Evolutionary conservation across 2,888 invertebrate genomes (phyloP), one percentile per base, ranked within the genome.

Genomic region (Drosophila meridionalis): DNA sequence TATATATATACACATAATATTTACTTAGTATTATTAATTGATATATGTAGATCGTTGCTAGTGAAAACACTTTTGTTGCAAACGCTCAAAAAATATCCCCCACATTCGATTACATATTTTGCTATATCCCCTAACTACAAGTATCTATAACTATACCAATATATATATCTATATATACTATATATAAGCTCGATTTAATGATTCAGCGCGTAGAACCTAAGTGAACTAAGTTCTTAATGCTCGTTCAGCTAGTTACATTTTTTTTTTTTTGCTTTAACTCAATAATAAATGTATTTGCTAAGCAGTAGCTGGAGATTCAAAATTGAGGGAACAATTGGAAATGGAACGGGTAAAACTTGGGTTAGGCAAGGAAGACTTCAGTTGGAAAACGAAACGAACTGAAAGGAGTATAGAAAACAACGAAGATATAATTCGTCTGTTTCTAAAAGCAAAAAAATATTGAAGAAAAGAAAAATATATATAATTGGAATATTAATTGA

Each of bases 61-160:
- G 26, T 38, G 8, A n/a, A 38, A 68, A 43, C 20, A 32, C 30
- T 57, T 78, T 40, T 28, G 62, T 70, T 59, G 45, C 59, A 47
- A 57, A 53, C 32, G 73, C 76, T 68, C 76, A 76, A 76, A 78
- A 58, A 43, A 63, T 53, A 38, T n/a, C 28, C 43, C 53, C 28
- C 48, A 55, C 26, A 58, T 20, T 45, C 60, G 57, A 77, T 43
- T 72, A 57, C 43, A 57, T 61, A 74, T 56, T 52, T 63, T 59
- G 11, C 47, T 45, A 53, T 57, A 48, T 62, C 62, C 34, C 34
- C 36, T 56, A 43, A 48, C 60, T 47, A 32, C 36, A n/a, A 56
- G 28, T 42, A 38, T 66, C 45, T 73, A n/a, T 40, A 50, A 26
- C 20, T 68, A 43, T 64, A 48, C 32, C 45, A 57, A 38, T 40